Evolutionary conservation across 2,888 invertebrate species (phyloP), one percentile per base, ranked within the genome.

Genomic region (Melanotus villosus): DNA sequence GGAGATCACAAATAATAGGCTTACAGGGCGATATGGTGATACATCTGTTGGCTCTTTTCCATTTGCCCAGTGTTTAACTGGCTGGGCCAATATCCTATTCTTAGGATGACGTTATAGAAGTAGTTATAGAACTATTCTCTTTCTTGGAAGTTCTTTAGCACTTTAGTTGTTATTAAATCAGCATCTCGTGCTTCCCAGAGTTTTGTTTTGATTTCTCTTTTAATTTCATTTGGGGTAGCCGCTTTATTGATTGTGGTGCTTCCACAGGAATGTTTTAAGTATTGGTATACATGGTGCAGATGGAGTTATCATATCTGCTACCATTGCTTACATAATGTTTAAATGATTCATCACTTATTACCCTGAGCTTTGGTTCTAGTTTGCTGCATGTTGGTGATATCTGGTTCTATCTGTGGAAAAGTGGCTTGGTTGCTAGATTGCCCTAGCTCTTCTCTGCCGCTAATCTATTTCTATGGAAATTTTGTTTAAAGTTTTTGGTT

Each of bases 271-370:
- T 41, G 14, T 14, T 6, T n/a, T 34, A 34, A 41, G 14, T 41
- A 41, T 14, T 16, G 41, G 7, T 41, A 14, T 41, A 41, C 16
- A 41, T 41, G 14, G 2, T 41, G 41, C 50, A 30, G 18, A 52
- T 52, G 16, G 50, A 30, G 30, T 52, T 26, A n/a, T 50, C 50
- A 18, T 52, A 30, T 52, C 50, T 52, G 30, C 30, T 30, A 16
- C 26, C 30, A 18, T 52, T 52, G 21, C 21, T 21, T 21, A 45
- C 21, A n/a, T 45, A 45, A 12, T 1, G 3, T 45, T 45, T 21
- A 6, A 45, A 45, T 21, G 10, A 21, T 21, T 45, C 45, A 3
- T 19, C n/a, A 45, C 45, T 19, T n/a, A n/a, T 3, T 45, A 7
- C n/a, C 4, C 21, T 7, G 19, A 45, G 45, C 2, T 45, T 45